Evolutionary conservation across 37 sponge, comb jelly and placozoan genomes (phyloP).

Genomic region (Diacarnus erythraeanus): DNA sequence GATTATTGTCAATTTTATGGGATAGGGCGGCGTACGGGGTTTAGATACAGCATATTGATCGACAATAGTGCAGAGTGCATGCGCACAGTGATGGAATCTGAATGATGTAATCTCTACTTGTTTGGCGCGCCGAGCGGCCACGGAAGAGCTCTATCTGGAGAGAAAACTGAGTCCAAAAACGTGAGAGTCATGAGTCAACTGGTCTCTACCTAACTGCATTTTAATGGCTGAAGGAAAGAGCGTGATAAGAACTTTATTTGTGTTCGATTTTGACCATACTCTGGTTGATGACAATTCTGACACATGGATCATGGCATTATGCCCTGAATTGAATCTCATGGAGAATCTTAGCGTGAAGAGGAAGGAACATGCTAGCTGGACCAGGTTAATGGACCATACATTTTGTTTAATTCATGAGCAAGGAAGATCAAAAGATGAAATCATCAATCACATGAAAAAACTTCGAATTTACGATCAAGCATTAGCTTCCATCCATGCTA

Average conservation of each 20-base stretch:
- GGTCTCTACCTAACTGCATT: no score
- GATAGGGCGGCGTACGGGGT: no score
- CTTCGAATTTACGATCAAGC: conserved; percentile 17
- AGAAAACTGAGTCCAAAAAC: no score
- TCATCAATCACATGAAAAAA: conserved; percentile 37
- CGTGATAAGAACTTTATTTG: conserved; percentile 47
- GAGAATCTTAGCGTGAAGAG: conserved; percentile 9
- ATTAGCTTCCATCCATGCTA: conserved; percentile 5
- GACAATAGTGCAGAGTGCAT: no score
- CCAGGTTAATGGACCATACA: conserved; percentile 49
- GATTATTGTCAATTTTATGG: no score
- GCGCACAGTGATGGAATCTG: no score
- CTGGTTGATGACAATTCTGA: conserved; percentile 74
- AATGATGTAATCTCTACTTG: no score
- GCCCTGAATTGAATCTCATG: conserved; percentile 21
- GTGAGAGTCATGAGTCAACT: no score
- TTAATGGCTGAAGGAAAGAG: not conserved
- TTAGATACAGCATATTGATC: no score
- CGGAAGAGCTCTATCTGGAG: no score
- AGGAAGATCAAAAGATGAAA: conserved; percentile 17
- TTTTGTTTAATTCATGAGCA: conserved; percentile 24
- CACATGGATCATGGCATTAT: conserved; percentile 39
- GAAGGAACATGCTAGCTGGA: conserved; percentile 42
- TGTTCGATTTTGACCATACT: conserved; percentile 85
- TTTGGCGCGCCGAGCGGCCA: no score